These are phyloP conservation scores for Chromis chromis DNA, from an alignment of 2,797 vertebrate genomes.

Conservation along the genomic window DNA sequence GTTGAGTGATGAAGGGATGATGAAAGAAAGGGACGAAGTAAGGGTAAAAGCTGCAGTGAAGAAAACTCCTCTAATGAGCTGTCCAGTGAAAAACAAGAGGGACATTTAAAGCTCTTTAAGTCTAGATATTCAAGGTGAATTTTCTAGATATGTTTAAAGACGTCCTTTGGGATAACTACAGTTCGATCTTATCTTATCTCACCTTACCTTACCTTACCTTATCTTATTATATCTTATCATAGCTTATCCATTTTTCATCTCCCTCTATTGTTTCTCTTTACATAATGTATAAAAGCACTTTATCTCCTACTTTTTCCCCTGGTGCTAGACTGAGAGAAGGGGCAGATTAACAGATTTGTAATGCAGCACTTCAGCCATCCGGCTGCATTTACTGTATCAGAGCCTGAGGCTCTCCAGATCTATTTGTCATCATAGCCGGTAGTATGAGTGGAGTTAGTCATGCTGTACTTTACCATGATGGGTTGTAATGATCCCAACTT, in stretches of 20 bases:
- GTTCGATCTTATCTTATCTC: too few relatives aligned
- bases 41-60: constrained; percentile 22
- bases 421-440: constrained; percentile 59
- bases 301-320: constrained; percentile 16
- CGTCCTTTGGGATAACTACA: too few relatives aligned
- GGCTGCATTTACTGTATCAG: constrained; percentile 44
- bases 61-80: constrained; percentile 41
- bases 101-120: constrained; percentile 52
- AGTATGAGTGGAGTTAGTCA: constrained; percentile 51
- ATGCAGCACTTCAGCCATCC: constrained; percentile 53
- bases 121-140: constrained; percentile 25
- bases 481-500: constrained; percentile 55
- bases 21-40: constrained; percentile 1
- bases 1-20: background rate
- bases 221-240: background rate
- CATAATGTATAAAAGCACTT: constrained; percentile 37
- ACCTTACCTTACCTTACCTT: too few relatives aligned
- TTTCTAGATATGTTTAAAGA: background rate
- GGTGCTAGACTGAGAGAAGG: constrained; percentile 10
- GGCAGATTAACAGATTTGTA: constrained; percentile 48
- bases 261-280: constrained; percentile 24
- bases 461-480: constrained; percentile 51
- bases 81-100: constrained; percentile 35
- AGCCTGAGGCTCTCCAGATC: constrained; percentile 43
- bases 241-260: background rate